These are phyloP conservation scores for Erebia palarica DNA, from an alignment of 2,888 invertebrate species.

Conservation along the genomic window DNA sequence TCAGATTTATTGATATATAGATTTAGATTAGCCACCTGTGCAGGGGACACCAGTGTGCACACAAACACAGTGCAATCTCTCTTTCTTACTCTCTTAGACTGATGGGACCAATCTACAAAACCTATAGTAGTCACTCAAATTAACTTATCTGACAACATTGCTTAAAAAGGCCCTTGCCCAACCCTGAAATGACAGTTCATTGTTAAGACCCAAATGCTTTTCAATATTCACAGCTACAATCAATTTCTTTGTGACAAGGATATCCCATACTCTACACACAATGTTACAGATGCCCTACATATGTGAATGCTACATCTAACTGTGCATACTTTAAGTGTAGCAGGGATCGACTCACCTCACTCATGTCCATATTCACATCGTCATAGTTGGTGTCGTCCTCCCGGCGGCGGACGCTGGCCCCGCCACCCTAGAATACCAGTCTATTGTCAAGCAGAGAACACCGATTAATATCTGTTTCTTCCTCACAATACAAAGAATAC, in stretches of 20 bases:
- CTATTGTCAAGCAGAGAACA: conserved; percentile 84
- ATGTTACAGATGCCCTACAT: neutral
- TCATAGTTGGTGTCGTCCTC: conserved; percentile 88
- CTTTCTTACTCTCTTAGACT: too few relatives aligned
- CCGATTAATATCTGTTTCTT: conserved; percentile 63
- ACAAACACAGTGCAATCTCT: too few relatives aligned
- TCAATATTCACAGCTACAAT: neutral
- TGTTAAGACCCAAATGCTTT: neutral
- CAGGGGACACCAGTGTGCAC: too few relatives aligned
- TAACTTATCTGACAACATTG: neutral
- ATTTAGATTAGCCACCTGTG: too few relatives aligned
- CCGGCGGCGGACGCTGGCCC: conserved; percentile 56
- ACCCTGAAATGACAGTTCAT: too few relatives aligned
- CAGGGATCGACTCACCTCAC: conserved; percentile 81
- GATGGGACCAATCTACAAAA: too few relatives aligned
- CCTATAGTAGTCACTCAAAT: conserved; percentile 22
- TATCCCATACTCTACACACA: neutral
- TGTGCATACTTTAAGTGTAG: neutral
- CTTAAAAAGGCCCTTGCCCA: too few relatives aligned
- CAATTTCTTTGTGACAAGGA: neutral
- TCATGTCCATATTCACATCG: conserved; percentile 90
- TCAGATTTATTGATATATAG: too few relatives aligned
- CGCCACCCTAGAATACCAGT: conserved; percentile 78
- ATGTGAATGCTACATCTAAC: neutral
- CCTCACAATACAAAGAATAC: neutral